Evolutionary conservation across 2,113 vertebrate genomes (phyloP), one percentile per base, ranked within the genome.

Genomic region (Otocyon megalotis): DNA sequence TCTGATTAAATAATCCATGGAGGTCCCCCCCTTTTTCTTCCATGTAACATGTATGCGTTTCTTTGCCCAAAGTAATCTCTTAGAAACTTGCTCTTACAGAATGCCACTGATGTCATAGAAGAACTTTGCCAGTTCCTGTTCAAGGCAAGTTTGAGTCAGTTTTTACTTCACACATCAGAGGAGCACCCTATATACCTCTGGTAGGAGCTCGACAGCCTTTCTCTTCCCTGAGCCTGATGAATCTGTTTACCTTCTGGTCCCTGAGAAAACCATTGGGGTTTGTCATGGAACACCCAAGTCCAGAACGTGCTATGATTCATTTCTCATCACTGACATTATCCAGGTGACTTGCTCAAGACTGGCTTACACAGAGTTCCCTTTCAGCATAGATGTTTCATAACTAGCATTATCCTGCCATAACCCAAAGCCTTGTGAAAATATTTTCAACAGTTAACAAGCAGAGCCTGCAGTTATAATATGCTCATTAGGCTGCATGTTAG

Each of bases 361-460:
- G 91, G 96, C 82, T 82, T 83, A 26, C n/a, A 72, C 71, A 94
- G 82, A 87, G 82, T 71, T 95, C 65, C 96, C 92, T 97, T 96
- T 97, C 95, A 96, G 94, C 62, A 13, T 50, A 37, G 14, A 48
- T 9, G 2, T 97, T 96, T 95, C 82, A 13, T 84, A 94, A 89
- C 95, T 85, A 76, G 86, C 92, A 60, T 92, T 65, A 92, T 16
- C 94, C 63, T 95, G 82, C 96, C 88, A 54, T 93, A 89, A 89
- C 94, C 84, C 87, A 79, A 88, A 93, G 96, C 71, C 96, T 87
- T 96, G 95, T 97, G 89, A 96, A 97, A 97, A 96, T 96, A 97
- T 88, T 97, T 97, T 93, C 94, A 97, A 54, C 95, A 82, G 84
- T 95, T 98, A 98, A 97, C 83, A 98, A 97, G 97, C 96, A 93